These are phyloP conservation scores for Zhuqinia jingwanae DNA, from an alignment of 2,888 invertebrate species.

Conservation along the genomic window DNA sequence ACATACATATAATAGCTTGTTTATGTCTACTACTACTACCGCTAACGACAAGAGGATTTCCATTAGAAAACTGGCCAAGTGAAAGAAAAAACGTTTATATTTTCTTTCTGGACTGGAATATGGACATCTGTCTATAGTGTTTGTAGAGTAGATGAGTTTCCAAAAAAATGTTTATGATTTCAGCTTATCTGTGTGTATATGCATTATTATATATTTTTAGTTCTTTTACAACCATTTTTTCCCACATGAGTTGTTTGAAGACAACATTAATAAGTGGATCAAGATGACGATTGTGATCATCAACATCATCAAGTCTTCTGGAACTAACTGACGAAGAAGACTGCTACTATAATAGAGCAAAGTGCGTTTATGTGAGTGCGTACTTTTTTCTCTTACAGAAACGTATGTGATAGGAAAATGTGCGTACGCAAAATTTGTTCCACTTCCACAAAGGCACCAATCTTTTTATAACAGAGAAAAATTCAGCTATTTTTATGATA, in stretches of 20 bases:
- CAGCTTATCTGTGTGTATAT: not conserved
- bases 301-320: not conserved
- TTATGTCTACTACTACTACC: conserved; percentile 4
- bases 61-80: not conserved
- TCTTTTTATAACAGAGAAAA: no score
- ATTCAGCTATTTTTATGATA: no score
- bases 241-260: not conserved
- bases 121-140: not conserved
- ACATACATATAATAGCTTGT: conserved; percentile 46
- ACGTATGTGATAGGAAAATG: not conserved
- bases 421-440: no score
- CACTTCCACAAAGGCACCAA: no score
- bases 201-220: not conserved
- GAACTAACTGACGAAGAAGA: conserved; percentile 22
- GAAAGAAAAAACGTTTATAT: not conserved
- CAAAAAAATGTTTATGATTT: not conserved
- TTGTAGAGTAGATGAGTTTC: not conserved
- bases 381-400: not conserved
- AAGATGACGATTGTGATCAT: conserved; percentile 16
- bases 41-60: conserved; percentile 1
- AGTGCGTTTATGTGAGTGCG: not conserved
- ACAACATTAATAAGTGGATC: conserved; percentile 42
- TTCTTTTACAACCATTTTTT: not conserved
- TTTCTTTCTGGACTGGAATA: no score
- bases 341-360: not conserved